These are phyloP conservation scores for Phrynocephalus versicolor DNA, from an alignment of 2,113 vertebrate species.

Conservation along the genomic window DNA sequence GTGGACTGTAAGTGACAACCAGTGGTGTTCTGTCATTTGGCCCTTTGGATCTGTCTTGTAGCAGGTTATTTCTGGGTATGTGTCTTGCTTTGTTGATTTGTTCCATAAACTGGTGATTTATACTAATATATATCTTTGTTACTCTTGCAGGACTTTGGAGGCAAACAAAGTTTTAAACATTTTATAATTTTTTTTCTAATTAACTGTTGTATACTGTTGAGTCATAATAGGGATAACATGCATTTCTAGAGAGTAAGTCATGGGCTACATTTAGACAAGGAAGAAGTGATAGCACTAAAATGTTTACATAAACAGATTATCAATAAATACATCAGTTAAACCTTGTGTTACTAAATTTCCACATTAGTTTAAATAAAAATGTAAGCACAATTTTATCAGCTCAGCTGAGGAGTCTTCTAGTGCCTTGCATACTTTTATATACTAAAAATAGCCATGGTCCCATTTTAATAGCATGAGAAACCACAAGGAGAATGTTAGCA, in stretches of 20 bases:
- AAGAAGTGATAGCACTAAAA: slow-evolving; percentile 30
- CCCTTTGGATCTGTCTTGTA: too few relatives aligned
- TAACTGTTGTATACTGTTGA: not conserved
- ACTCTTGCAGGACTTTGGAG: not conserved
- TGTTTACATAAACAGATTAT: slow-evolving; percentile 21
- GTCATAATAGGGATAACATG: not conserved
- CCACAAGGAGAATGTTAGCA: slow-evolving; percentile 43
- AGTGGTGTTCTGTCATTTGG: too few relatives aligned
- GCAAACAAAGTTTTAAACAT: slow-evolving; percentile 5
- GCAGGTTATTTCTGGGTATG: too few relatives aligned
- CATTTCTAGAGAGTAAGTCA: slow-evolving; percentile 13
- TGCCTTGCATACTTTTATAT: slow-evolving; percentile 55
- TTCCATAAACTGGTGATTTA: not conserved
- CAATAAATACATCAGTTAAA: slow-evolving; percentile 39
- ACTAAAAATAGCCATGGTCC: slow-evolving; percentile 59
- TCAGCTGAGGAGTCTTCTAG: slow-evolving; percentile 43
- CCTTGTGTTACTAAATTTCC: slow-evolving; percentile 11
- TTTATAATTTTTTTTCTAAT: not conserved
- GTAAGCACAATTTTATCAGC: slow-evolving; percentile 16
- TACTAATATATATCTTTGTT: not conserved
- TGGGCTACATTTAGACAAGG: slow-evolving; percentile 1
- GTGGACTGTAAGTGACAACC: too few relatives aligned
- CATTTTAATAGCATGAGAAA: slow-evolving; percentile 53
- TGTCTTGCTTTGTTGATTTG: too few relatives aligned
- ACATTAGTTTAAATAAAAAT: slow-evolving; percentile 30